Conservation (phyloP, 1,140 invertebrate species). For the Polypedilum vanderplanki region DNA sequence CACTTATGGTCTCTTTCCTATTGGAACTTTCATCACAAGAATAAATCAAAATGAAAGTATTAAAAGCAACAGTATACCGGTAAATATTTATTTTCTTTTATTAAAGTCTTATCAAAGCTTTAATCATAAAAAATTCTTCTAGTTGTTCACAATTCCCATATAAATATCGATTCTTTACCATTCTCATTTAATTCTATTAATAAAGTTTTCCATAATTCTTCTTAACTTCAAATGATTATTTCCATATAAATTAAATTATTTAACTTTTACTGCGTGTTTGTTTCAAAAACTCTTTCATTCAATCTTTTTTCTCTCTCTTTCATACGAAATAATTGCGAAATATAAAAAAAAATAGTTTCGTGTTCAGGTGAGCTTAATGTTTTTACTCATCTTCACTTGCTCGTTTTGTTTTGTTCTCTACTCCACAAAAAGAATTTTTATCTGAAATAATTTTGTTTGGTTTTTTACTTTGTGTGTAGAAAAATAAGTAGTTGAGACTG, state of each 20-base stretch:
- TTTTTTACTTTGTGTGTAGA: background rate
- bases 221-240: no score
- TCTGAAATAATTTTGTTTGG: background rate
- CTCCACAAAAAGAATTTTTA: background rate
- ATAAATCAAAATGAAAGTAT: constrained; percentile 42
- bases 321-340: background rate
- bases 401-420: background rate
- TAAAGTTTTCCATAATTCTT: no score
- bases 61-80: constrained; percentile 45
- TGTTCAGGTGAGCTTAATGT: constrained; percentile 25
- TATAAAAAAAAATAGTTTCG: background rate
- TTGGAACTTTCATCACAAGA: constrained; percentile 56
- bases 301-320: background rate
- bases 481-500: background rate
- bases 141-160: no score
- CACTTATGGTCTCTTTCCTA: constrained; percentile 67
- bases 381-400: background rate
- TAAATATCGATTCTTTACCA: no score
- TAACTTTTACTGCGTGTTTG: background rate
- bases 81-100: constrained; percentile 47
- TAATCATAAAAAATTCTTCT: no score
- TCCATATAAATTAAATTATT: background rate
- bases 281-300: background rate
- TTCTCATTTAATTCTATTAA: no score
- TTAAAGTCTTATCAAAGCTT: no score